phyloP scores from a whole-genome alignment of 2,888 invertebrate genomes.

The Apotomis capreana region DNA sequence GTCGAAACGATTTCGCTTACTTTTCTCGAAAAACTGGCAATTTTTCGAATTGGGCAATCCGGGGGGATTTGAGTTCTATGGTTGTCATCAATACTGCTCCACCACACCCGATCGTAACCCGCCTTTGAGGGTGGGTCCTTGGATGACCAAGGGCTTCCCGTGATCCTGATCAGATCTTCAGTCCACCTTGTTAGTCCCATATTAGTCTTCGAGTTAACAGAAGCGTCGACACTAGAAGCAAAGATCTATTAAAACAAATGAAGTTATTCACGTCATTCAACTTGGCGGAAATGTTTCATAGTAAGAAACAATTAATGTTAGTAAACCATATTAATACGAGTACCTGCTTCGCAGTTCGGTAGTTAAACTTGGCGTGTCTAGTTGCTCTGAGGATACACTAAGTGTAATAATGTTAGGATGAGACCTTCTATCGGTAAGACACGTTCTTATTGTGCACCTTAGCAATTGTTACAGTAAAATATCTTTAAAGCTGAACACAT shows the following conservation, averaged over 20 bases:
- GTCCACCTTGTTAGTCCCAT: too few species aligned
- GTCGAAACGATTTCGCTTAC: too few species aligned
- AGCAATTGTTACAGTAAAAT: neutral
- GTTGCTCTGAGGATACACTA: neutral
- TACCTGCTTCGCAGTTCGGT: constrained; percentile 16
- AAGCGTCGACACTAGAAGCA: neutral
- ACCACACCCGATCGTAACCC: too few species aligned
- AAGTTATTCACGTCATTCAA: neutral
- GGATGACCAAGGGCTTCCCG: too few species aligned
- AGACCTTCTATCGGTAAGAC: neutral
- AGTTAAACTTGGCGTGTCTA: constrained; percentile 12
- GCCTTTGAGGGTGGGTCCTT: too few species aligned
- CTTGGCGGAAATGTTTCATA: neutral
- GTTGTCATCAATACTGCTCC: too few species aligned
- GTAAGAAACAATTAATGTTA: constrained; percentile 24
- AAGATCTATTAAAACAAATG: neutral
- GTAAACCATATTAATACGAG: constrained; percentile 2
- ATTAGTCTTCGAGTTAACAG: neutral
- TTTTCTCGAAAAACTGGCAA: too few species aligned
- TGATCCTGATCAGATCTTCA: too few species aligned
- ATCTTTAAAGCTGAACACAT: too few species aligned
- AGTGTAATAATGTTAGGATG: constrained; percentile 13
- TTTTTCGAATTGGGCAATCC: too few species aligned
- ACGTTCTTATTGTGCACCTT: neutral
- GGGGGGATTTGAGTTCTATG: too few species aligned